Evolutionary conservation across 1,140 invertebrate species (phyloP).

Genomic region (Drosophila lowei): DNA sequence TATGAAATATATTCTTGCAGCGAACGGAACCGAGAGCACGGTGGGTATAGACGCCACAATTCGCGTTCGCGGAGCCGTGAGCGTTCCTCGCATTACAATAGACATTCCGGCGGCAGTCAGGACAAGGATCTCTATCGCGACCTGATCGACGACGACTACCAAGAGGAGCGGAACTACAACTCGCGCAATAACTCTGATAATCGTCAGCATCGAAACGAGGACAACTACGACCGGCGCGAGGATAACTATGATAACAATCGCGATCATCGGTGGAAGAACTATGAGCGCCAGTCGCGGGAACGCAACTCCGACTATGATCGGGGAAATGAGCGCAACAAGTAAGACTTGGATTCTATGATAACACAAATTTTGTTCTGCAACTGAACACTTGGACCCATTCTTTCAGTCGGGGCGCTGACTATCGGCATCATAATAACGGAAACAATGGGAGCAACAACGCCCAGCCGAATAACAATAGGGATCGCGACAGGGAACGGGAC

Average conservation of each 20-base stretch:
- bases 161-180: conserved; percentile 58
- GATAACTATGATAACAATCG: conserved; percentile 8
- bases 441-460: conserved; percentile 14
- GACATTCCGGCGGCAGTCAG: conserved; percentile 35
- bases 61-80: conserved; percentile 72
- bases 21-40: conserved; percentile 53
- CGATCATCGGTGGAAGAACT: conserved; percentile 13
- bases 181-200: conserved; percentile 43
- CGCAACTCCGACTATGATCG: conserved; percentile 55
- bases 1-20: conserved; percentile 13
- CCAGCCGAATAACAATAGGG: conserved; percentile 6
- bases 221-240: conserved; percentile 22
- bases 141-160: conserved; percentile 76
- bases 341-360: not conserved
- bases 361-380: no score
- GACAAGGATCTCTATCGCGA: conserved; percentile 79
- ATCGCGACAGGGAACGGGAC: conserved; percentile 9
- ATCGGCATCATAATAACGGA: conserved; percentile 43
- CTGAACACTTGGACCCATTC: not conserved
- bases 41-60: conserved; percentile 47
- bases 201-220: conserved; percentile 54
- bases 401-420: conserved; percentile 28
- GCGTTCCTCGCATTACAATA: conserved; percentile 45
- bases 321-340: conserved; percentile 49
- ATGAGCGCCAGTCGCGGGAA: conserved; percentile 52